Percentiles rank a stretch among this genome's conserved stretches.
Evolutionary conservation across 2,797 vertebrate species (phyloP).

Genomic region (Toxotes lorentzi): DNA sequence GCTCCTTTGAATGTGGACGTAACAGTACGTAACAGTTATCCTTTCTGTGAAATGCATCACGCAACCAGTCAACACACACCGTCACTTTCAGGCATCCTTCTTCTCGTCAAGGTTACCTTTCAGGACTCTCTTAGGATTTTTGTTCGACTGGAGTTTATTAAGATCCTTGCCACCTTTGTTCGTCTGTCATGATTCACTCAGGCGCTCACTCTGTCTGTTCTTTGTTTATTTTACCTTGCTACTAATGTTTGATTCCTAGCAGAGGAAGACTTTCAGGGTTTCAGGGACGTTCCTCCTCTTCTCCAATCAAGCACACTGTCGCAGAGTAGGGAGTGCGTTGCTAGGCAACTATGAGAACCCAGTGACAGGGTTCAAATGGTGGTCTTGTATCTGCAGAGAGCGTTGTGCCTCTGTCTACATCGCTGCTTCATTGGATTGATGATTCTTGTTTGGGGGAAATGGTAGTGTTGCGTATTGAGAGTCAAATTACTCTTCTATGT

Average conservation of each 20-base stretch:
- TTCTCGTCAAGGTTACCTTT: conserved; percentile 35
- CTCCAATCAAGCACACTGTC: conserved; percentile 80
- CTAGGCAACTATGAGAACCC: conserved; percentile 85
- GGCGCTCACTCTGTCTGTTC: conserved; percentile 35
- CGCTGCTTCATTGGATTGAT: conserved; percentile 38
- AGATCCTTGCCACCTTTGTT: conserved; percentile 40
- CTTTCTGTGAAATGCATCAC: conserved; percentile 14
- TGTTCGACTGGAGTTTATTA: conserved; percentile 51
- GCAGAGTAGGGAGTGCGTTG: conserved; percentile 80
- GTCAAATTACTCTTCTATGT: neutral
- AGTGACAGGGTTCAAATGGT: conserved; percentile 79
- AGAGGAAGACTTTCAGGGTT: conserved; percentile 76
- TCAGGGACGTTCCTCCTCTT: conserved; percentile 75
- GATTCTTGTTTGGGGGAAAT: conserved; percentile 18
- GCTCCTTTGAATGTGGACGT: conserved; percentile 6
- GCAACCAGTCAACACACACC: neutral
- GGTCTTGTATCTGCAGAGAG: conserved; percentile 71
- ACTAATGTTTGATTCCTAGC: conserved; percentile 60
- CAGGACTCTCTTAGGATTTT: conserved; percentile 25
- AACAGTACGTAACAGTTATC: neutral
- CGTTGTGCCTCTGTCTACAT: conserved; percentile 36
- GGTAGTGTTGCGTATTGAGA: conserved; percentile 18
- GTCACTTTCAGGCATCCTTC: conserved; percentile 10
- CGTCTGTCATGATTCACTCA: conserved; percentile 51
- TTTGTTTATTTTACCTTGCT: conserved; percentile 71